phyloP scores from a whole-genome alignment of 2,797 vertebrate species.

The Somateria mollissima region DNA sequence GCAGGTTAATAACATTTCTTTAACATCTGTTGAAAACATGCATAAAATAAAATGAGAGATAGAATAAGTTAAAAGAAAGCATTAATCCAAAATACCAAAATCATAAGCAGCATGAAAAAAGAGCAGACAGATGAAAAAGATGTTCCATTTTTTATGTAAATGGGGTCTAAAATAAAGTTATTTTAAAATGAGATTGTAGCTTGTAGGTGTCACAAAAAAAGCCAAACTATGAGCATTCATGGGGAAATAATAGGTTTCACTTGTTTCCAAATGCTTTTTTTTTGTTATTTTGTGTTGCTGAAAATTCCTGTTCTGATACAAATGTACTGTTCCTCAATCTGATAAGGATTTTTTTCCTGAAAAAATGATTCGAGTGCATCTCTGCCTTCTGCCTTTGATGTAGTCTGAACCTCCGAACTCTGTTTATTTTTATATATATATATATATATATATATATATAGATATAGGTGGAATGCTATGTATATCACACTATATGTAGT shows the following conservation, averaged over 20 bases:
- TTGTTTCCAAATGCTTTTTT: background rate
- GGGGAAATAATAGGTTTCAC: background rate
- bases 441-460: too few species aligned
- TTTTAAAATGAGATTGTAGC: background rate
- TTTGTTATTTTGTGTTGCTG: background rate
- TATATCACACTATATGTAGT: background rate
- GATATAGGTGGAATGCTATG: fast-evolving
- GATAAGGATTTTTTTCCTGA: background rate
- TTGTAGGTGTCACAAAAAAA: background rate
- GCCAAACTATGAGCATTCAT: background rate
- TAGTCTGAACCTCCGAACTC: background rate
- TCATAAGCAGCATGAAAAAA: background rate
- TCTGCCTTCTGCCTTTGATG: background rate
- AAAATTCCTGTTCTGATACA: background rate
- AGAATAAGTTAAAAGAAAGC: background rate
- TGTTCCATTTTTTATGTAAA: background rate
- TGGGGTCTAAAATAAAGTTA: background rate
- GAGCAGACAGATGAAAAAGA: background rate
- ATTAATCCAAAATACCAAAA: background rate
- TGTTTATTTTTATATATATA: too few species aligned
- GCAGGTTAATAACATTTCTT: background rate
- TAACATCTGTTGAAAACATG: background rate
- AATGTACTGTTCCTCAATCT: background rate
- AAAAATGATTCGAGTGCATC: background rate
- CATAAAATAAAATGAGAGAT: background rate